These are phyloP conservation scores for Achroia grisella DNA, from an alignment of 1,140 invertebrate species.

Conservation along the genomic window DNA sequence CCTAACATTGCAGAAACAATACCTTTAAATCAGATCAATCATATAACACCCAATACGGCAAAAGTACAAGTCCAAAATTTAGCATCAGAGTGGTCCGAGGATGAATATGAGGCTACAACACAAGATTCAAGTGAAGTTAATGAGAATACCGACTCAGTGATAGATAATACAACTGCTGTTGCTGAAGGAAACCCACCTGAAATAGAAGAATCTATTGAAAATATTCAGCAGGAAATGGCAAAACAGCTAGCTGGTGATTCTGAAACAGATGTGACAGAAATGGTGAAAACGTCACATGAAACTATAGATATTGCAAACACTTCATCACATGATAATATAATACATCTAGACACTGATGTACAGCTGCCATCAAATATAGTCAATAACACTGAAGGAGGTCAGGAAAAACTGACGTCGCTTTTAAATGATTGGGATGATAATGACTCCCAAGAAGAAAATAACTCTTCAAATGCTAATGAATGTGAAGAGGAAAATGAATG, in stretches of 20 bases:
- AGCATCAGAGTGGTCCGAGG: conserved; percentile 66
- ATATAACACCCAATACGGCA: neutral
- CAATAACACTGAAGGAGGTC: neutral
- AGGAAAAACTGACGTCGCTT: conserved; percentile 61
- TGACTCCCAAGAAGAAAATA: conserved; percentile 55
- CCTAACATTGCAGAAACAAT: neutral
- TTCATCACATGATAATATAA: neutral
- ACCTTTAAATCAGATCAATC: neutral
- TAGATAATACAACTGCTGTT: conserved; percentile 5
- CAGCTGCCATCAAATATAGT: neutral
- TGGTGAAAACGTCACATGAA: neutral
- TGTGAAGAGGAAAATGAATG: neutral
- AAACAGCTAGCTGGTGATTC: conserved; percentile 28
- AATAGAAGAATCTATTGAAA: conserved; percentile 66
- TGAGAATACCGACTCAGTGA: conserved; percentile 9
- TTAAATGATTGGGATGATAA: conserved; percentile 72
- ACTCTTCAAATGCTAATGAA: conserved; percentile 7
- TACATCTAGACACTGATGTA: neutral
- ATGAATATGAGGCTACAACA: conserved; percentile 36
- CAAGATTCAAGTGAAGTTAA: conserved; percentile 10
- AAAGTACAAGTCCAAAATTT: conserved; percentile 44
- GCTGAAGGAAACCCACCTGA: conserved; percentile 19
- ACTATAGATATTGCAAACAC: conserved; percentile 3
- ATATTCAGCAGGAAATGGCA: conserved; percentile 61
- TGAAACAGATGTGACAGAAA: neutral